Base-by-base conservation (phyloP, 1,140 invertebrate species). In the Ectropis grisescens region DNA sequence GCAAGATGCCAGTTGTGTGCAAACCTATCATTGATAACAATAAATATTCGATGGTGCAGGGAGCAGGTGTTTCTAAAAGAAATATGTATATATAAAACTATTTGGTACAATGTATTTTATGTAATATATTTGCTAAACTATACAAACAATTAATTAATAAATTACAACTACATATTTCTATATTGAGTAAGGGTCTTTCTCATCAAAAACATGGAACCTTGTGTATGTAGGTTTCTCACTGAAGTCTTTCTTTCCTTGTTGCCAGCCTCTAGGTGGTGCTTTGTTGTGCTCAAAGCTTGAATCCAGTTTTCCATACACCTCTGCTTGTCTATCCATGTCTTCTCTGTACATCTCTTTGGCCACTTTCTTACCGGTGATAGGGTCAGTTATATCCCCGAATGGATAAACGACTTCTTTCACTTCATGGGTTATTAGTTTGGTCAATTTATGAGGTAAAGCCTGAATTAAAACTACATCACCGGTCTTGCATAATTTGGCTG, bases 401-500 rank as follows among this genome's bases (percentile, higher is more conserved):
- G 90, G 89, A 75, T 92, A 93, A 13, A 96, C 85, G 9, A 95
- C 85, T 67, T 94, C 88, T 55, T 91, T 82, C 1, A 96, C 85
- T 78, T 89, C 84, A 52, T 95, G 93, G 4, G 90, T 90, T 2
- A 95, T 92, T 8, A 92, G 69, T 29, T 87, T 87, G 0, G 92
- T 92, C 34, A 93, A 41, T 69, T 88, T 90, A 35, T 89, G 59
- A 7, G 89, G 87, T 14, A 95, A 67, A 44, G 86, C 83, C 67
- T 93, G 83, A 47, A 95, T 89, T 25, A 95, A 72, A 10, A 94
- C 91, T 23, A 92, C 84, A 62, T 96, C 93, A 6, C 93, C 93
- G 16, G 87, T 84, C 83, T 94, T 94, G 57, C 91, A 93, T 13
- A 85, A 53, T 52, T 91, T 88, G 0, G 89, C 58, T 2, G 92